Percentiles rank a stretch among this genome's conserved stretches.
phyloP scores from a whole-genome alignment of 1,140 invertebrate genomes.

The Venustaconcha ellipsiformis region DNA sequence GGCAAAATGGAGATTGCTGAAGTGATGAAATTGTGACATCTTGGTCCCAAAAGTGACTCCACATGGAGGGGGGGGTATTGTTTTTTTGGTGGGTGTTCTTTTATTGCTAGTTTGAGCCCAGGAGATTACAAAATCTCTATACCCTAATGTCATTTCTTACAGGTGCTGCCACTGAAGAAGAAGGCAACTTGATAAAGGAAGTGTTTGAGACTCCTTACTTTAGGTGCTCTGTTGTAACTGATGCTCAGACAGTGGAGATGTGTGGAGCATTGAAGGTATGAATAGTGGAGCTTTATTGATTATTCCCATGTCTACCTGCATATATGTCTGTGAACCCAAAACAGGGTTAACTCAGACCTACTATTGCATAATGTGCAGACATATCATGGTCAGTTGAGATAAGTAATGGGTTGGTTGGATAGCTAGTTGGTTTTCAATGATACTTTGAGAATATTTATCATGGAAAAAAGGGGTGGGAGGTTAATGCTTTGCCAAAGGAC shows the following conservation, averaged over 20 bases:
- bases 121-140: too few relatives aligned
- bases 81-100: too few relatives aligned
- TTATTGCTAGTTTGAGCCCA: too few relatives aligned
- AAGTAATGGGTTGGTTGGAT: not conserved
- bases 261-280: constrained; percentile 97
- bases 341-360: not conserved
- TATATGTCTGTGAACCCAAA: not conserved
- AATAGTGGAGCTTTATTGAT: not conserved
- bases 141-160: constrained; percentile 1
- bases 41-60: too few relatives aligned
- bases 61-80: too few relatives aligned
- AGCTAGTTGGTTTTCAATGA: too few relatives aligned
- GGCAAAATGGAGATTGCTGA: too few relatives aligned
- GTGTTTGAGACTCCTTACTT: constrained; percentile 97
- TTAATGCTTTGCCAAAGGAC: too few relatives aligned
- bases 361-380: not conserved
- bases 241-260: constrained; percentile 96
- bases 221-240: constrained; percentile 93
- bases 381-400: not conserved
- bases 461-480: not conserved
- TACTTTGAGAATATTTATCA: too few relatives aligned
- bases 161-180: constrained; percentile 48
- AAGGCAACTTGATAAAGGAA: constrained; percentile 78
- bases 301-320: not conserved
- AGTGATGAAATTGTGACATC: too few relatives aligned